Evolutionary conservation across 2,113 vertebrate species (phyloP).

Genomic region (Phyllopteryx taeniolatus): DNA sequence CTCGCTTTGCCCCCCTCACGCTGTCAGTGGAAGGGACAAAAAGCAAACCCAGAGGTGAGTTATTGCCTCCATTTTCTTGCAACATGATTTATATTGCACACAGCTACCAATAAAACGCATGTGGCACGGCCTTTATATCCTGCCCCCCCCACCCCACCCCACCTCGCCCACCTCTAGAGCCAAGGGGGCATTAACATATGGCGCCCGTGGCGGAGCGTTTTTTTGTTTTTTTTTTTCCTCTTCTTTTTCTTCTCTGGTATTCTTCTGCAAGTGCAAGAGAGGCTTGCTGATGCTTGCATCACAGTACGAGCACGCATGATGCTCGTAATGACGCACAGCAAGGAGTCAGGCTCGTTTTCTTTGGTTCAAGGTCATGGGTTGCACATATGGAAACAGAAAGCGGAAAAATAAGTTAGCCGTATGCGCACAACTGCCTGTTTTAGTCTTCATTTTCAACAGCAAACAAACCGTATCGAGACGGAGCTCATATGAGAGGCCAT

Average conservation of each 20-base stretch:
- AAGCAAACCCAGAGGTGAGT: constrained; percentile 81
- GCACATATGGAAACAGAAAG: constrained; percentile 24
- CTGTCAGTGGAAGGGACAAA: constrained; percentile 76
- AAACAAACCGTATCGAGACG: background rate
- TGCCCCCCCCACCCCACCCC: constrained; percentile 37
- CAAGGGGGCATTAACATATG: constrained; percentile 65
- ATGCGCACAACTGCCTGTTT: no score
- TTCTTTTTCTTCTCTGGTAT: constrained; percentile 1
- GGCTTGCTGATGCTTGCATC: background rate
- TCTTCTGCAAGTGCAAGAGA: background rate
- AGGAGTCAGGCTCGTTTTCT: no score
- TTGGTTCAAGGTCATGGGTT: no score
- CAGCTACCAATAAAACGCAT: constrained; percentile 69
- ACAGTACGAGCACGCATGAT: background rate
- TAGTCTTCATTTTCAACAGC: background rate
- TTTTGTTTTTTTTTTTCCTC: constrained; percentile 20
- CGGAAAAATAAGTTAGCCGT: no score
- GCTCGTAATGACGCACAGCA: no score
- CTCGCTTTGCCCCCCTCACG: constrained; percentile 55
- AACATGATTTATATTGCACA: constrained; percentile 74
- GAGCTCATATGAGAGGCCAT: background rate
- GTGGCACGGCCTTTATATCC: constrained; percentile 64
- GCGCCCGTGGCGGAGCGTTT: constrained; percentile 32
- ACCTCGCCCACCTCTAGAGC: background rate
- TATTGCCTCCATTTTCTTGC: constrained; percentile 70